Conservation (phyloP, 2,113 vertebrate genomes). For the Seriola rivoliana region DNA sequence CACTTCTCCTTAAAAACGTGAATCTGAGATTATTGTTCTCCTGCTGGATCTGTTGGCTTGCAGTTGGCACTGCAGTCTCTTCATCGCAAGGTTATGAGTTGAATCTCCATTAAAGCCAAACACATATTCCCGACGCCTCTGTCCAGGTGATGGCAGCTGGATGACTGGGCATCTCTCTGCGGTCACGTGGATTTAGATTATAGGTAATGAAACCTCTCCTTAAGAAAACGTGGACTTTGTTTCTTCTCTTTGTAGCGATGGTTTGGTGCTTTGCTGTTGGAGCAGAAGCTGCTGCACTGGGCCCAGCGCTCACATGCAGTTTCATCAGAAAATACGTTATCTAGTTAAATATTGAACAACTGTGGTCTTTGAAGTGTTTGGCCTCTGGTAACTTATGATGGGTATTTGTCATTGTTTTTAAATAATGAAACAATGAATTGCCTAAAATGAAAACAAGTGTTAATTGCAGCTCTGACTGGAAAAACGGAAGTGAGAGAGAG, state of each 20-base stretch:
- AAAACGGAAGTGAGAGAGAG: not conserved
- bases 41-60: not conserved
- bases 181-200: not conserved
- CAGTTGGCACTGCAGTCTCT: not conserved
- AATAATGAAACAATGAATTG: not conserved
- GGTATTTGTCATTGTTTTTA: not conserved
- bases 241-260: too few species aligned
- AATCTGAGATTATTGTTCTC: too few species aligned
- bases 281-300: not conserved
- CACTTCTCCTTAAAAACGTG: too few species aligned
- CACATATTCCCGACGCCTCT: not conserved
- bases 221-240: not conserved
- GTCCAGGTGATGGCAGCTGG: not conserved
- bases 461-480: not conserved
- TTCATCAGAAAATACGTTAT: not conserved
- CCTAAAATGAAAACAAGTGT: not conserved
- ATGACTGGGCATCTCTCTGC: not conserved
- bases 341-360: not conserved
- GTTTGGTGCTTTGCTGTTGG: not conserved
- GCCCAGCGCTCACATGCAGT: not conserved
- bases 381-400: not conserved
- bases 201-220: not conserved
- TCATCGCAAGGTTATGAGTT: not conserved
- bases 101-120: not conserved
- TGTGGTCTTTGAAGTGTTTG: not conserved